phyloP scores from a whole-genome alignment of 1,140 invertebrate species.

The Hetaerina americana region DNA sequence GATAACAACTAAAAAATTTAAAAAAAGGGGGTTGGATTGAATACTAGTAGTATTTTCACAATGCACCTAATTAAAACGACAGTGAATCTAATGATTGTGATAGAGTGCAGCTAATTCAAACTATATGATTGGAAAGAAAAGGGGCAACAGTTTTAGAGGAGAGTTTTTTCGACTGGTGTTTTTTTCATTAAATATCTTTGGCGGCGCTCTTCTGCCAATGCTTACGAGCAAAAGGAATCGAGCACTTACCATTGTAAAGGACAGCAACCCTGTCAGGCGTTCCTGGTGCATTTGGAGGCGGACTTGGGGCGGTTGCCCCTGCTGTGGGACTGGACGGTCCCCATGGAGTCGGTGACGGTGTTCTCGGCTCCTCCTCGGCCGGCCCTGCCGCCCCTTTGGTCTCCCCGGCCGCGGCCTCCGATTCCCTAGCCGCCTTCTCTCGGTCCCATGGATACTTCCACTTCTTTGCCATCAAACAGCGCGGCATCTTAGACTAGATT shows the following conservation, averaged over 20 bases:
- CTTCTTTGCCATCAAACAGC: conserved; percentile 81
- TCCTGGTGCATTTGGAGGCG: conserved; percentile 28
- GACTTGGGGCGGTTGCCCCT: conserved; percentile 56
- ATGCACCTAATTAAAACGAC: too few species aligned
- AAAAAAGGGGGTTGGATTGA: too few species aligned
- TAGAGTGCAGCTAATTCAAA: too few species aligned
- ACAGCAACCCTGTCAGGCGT: conserved; percentile 13
- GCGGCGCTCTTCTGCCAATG: too few species aligned
- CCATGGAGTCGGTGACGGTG: conserved; percentile 36
- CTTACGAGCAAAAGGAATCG: too few species aligned
- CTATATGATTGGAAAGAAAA: too few species aligned
- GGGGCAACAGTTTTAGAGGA: too few species aligned
- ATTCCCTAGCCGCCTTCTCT: conserved; percentile 7
- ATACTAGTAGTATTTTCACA: too few species aligned
- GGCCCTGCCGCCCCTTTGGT: conserved; percentile 17
- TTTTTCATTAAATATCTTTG: too few species aligned
- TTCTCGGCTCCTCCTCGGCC: conserved; percentile 18
- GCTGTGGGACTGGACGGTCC: conserved; percentile 57
- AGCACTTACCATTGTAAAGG: conserved; percentile 20
- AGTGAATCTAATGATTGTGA: too few species aligned
- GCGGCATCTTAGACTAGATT: conserved; percentile 44
- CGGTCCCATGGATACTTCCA: conserved; percentile 66
- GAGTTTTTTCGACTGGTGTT: too few species aligned
- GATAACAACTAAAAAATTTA: too few species aligned
- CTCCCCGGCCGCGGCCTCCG: conserved; percentile 10